Conservation (phyloP, 2,113 vertebrate genomes). For the Osmerus mordax region DNA sequence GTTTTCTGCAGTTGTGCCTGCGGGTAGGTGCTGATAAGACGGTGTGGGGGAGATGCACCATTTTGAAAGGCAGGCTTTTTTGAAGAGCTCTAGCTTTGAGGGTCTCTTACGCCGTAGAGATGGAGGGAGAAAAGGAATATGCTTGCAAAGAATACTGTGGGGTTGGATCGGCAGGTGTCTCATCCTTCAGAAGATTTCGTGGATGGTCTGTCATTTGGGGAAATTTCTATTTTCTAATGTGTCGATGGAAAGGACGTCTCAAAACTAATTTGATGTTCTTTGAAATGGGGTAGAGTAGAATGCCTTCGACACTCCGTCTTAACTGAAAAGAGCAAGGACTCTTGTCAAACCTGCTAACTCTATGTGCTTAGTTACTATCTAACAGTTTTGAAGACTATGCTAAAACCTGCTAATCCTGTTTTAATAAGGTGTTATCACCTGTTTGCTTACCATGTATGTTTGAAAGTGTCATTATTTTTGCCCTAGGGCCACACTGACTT, state of each 20-base stretch:
- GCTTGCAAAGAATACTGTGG: too few species aligned
- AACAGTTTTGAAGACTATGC: not conserved
- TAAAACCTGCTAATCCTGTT: slow-evolving; percentile 6
- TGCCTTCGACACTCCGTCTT: not conserved
- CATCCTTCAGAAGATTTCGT: not conserved
- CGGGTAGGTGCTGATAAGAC: slow-evolving; percentile 55
- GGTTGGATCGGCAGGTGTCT: not conserved
- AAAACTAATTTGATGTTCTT: not conserved
- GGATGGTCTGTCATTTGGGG: not conserved
- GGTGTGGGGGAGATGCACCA: slow-evolving; percentile 41
- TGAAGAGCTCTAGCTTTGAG: not conserved
- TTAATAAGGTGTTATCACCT: slow-evolving; percentile 17
- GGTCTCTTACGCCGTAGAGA: not conserved
- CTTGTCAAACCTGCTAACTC: not conserved
- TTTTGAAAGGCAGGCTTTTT: slow-evolving; percentile 37
- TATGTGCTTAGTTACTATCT: not conserved
- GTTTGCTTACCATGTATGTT: slow-evolving; percentile 18
- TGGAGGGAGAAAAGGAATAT: too few species aligned
- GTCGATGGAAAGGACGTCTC: not conserved
- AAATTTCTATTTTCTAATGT: not conserved
- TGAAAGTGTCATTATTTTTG: slow-evolving; percentile 2
- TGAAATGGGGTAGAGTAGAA: not conserved
- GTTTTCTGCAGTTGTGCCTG: slow-evolving; percentile 70
- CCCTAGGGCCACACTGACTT: slow-evolving; percentile 19
- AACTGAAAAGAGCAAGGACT: not conserved